phyloP scores from a whole-genome alignment of 2,797 vertebrate genomes.

The Epinephelus awoara region DNA sequence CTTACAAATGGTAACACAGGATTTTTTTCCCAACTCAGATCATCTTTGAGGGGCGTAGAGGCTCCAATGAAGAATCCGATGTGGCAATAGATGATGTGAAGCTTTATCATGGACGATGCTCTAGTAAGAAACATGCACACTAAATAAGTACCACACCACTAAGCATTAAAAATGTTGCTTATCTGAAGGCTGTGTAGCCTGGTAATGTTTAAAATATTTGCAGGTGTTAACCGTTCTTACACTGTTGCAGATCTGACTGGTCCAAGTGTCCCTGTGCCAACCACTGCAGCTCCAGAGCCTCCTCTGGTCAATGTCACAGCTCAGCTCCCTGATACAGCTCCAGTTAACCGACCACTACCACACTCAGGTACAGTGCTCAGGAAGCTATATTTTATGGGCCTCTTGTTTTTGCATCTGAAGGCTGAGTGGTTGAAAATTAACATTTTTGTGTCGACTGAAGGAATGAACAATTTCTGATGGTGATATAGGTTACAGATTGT shows the following conservation, averaged over 20 bases:
- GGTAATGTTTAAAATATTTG: not conserved
- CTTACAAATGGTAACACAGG: too few species aligned
- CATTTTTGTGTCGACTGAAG: conserved; percentile 6
- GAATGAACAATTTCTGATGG: not conserved
- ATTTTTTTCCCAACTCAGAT: conserved; percentile 73
- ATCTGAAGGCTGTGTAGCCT: not conserved
- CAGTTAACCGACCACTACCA: not conserved
- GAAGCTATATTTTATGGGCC: conserved; percentile 20
- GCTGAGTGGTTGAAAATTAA: conserved; percentile 51
- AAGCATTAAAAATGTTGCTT: not conserved
- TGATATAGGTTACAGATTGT: conserved; percentile 14
- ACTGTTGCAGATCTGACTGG: conserved; percentile 25
- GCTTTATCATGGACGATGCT: conserved; percentile 77
- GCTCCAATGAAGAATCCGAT: conserved; percentile 82
- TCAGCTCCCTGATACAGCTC: conserved; percentile 5
- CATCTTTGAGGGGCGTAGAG: conserved; percentile 82
- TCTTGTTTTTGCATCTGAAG: conserved; percentile 24
- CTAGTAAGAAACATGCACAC: conserved; percentile 61
- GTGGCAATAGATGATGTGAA: conserved; percentile 87
- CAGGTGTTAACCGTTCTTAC: not conserved
- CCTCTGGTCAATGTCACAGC: conserved; percentile 5
- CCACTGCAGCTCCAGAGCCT: conserved; percentile 28
- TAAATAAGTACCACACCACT: not conserved
- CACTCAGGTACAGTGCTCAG: conserved; percentile 37
- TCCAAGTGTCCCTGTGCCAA: conserved; percentile 10